Percentiles rank a stretch among this genome's conserved stretches.
phyloP scores from a whole-genome alignment of 2,797 vertebrate genomes.

The Astyanax mexicanus region DNA sequence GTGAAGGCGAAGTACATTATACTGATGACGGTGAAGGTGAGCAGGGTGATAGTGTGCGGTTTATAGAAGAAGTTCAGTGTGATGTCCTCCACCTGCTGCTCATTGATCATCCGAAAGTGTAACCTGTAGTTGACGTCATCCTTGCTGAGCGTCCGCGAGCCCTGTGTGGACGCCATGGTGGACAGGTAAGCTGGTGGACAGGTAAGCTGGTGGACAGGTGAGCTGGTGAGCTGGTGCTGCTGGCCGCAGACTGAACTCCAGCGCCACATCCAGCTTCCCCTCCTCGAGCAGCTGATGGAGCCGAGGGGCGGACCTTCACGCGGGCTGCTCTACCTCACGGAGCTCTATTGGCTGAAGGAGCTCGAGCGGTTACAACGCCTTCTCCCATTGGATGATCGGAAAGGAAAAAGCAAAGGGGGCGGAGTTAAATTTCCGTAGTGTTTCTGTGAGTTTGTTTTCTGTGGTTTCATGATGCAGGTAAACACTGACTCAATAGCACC shows the following conservation, averaged over 20 bases:
- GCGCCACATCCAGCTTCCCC: neutral
- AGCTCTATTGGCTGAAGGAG: slow-evolving; percentile 35
- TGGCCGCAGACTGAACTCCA: too few relatives aligned
- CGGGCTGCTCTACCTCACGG: neutral
- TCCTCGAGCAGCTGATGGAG: neutral
- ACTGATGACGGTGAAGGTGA: slow-evolving; percentile 87
- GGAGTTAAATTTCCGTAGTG: neutral
- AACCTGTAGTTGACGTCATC: slow-evolving; percentile 86
- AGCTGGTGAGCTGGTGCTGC: too few relatives aligned
- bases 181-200: too few relatives aligned
- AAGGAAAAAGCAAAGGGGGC: too few relatives aligned
- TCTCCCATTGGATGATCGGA: slow-evolving; percentile 19
- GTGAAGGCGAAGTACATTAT: slow-evolving; percentile 95
- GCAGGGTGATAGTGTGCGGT: slow-evolving; percentile 92
- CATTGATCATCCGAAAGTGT: slow-evolving; percentile 96
- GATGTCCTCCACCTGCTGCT: slow-evolving; percentile 98
- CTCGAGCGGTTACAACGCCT: slow-evolving; percentile 4
- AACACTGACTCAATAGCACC: slow-evolving; percentile 7
- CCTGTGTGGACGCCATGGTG: slow-evolving; percentile 64
- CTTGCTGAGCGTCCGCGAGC: slow-evolving; percentile 78
- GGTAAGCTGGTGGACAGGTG: too few relatives aligned
- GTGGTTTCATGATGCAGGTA: neutral
- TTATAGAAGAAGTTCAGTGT: slow-evolving; percentile 94
- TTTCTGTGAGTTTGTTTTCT: slow-evolving; percentile 5
- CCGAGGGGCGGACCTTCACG: neutral